Evolutionary conservation across 1,140 invertebrate species (phyloP).

Genomic region (Tribolium castaneum): DNA sequence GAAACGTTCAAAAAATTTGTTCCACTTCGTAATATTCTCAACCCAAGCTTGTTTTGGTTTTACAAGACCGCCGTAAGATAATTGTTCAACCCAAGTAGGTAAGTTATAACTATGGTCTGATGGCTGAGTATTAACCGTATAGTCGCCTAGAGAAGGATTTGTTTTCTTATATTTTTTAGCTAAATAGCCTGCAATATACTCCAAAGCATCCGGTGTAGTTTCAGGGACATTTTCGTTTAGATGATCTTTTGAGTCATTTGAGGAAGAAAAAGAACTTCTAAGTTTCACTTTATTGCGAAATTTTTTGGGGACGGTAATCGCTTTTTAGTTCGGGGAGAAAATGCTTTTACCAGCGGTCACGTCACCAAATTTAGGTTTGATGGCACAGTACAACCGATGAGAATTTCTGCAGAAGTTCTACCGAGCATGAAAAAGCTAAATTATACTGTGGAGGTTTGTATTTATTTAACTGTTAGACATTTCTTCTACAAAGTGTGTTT

Average conservation of each 20-base stretch:
- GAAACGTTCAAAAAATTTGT: slow-evolving; percentile 22
- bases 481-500: too few species aligned
- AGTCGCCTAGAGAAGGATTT: not conserved
- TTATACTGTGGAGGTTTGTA: too few species aligned
- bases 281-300: too few species aligned
- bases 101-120: not conserved
- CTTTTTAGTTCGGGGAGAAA: too few species aligned
- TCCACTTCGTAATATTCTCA: slow-evolving; percentile 37
- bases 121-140: not conserved
- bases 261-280: not conserved
- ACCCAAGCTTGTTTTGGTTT: not conserved
- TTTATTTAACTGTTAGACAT: too few species aligned
- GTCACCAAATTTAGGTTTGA: too few species aligned
- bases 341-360: too few species aligned
- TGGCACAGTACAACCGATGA: too few species aligned
- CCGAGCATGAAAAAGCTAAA: too few species aligned
- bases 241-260: not conserved
- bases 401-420: too few species aligned
- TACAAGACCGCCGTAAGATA: not conserved
- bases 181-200: slow-evolving; percentile 14
- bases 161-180: slow-evolving; percentile 12
- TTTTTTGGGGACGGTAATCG: too few species aligned
- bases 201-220: not conserved
- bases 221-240: not conserved
- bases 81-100: slow-evolving; percentile 4